phyloP scores from a whole-genome alignment of 2,797 vertebrate genomes.

The Falco novaeseelandiae region DNA sequence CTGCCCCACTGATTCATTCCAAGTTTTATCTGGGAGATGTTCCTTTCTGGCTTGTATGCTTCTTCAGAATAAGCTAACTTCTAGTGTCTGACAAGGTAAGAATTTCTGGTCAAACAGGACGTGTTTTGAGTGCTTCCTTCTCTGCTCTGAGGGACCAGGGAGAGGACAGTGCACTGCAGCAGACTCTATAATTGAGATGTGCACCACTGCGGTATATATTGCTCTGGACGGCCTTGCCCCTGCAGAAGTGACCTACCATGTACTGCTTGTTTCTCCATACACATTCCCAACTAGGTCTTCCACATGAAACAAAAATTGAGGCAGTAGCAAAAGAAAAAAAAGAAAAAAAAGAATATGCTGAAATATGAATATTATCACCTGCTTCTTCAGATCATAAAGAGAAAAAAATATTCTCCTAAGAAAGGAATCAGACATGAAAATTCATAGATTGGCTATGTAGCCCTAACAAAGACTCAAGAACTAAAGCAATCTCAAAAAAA shows the following conservation, averaged over 20 bases:
- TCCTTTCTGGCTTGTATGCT: neutral
- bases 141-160: neutral
- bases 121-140: neutral
- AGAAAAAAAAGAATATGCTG: neutral
- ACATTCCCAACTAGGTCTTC: neutral
- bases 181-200: neutral
- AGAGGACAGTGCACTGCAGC: neutral
- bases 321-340: neutral
- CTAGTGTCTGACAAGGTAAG: neutral
- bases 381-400: neutral
- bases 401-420: neutral
- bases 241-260: neutral
- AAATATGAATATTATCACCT: neutral
- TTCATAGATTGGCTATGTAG: neutral
- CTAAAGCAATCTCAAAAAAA: neutral
- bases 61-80: neutral
- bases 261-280: neutral
- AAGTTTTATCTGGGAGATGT: neutral
- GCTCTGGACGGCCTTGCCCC: neutral
- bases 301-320: neutral
- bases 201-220: neutral
- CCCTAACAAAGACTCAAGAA: neutral
- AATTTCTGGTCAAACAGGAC: neutral
- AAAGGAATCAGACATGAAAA: neutral
- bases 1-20: neutral